Conservation (phyloP, 2,113 vertebrate genomes). For the Theropithecus gelada region DNA sequence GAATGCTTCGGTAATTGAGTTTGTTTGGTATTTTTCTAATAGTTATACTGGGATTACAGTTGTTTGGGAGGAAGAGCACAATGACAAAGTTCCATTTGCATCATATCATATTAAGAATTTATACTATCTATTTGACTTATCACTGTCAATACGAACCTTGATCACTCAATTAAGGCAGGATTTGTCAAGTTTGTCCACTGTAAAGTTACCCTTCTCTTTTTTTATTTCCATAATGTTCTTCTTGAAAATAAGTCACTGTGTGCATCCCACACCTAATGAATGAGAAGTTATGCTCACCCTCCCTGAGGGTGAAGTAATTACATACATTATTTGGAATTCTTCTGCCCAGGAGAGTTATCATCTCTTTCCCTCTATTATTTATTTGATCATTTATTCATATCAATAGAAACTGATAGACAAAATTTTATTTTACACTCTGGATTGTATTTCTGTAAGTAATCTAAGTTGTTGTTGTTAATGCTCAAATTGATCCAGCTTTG, state of each 20-base stretch:
- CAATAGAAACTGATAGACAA: background rate
- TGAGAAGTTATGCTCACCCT: background rate
- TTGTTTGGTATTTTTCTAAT: background rate
- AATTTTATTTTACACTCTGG: background rate
- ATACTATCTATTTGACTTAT: background rate
- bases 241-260: background rate
- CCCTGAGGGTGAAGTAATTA: background rate
- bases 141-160: background rate
- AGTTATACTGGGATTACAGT: background rate
- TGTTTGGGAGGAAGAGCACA: background rate
- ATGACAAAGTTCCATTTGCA: background rate
- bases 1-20: background rate
- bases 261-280: background rate
- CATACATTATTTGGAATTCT: background rate
- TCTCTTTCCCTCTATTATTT: background rate
- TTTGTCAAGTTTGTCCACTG: background rate
- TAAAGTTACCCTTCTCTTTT: background rate
- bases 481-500: background rate
- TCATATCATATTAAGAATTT: background rate
- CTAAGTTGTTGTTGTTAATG: background rate
- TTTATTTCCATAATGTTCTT: background rate
- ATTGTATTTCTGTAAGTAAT: background rate
- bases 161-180: background rate
- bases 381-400: background rate
- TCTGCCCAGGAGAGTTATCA: background rate